Evolutionary conservation across 2,888 invertebrate genomes (phyloP), one percentile per base, ranked within the genome.

Genomic region (Rhopalosiphum nymphaeae): DNA sequence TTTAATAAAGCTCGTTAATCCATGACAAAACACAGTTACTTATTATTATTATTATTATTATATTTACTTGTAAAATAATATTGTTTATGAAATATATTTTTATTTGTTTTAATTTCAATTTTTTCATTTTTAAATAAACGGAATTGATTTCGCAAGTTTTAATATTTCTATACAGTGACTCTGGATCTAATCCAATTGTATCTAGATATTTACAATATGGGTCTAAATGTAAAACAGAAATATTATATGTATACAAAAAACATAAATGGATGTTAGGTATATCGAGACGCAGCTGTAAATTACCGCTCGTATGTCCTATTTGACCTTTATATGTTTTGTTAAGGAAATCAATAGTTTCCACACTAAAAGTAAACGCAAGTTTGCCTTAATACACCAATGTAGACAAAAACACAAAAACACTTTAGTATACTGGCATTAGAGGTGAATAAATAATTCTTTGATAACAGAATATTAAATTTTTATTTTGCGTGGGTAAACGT

Each of bases 271-370:
- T 85, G 11, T 78, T 78, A 29, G 29, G 61, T 46, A 29, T 29
- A 53, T 53, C 26, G 36, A 91, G 42, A 53, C 26, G n/a, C 86
- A 86, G n/a, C 86, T 86, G 86, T 85, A 44, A 91, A 56, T 57
- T 91, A 86, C n/a, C 3, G 3, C 9, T 29, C 9, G 42, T 46
- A n/a, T 67, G 90, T 67, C 67, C 85, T 56, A 91, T 91, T 91
- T 85, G 91, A 86, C 91, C 91, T 91, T 91, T 86, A 57, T 36
- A 36, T 11, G 57, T 42, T 7, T 49, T 42, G 53, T 86, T 86
- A n/a, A 44, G n/a, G 25, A 91, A 91, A 91, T 91, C 91, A 86
- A 91, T 91, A 91, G 46, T 86, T 61, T 61, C 42, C 21, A 29
- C 21, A 29, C 78, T 91, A 53, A 49, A 84, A 53, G 26, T 46